Conservation (phyloP, 2,797 vertebrate genomes). For the Oreonectes daqikongensis region DNA sequence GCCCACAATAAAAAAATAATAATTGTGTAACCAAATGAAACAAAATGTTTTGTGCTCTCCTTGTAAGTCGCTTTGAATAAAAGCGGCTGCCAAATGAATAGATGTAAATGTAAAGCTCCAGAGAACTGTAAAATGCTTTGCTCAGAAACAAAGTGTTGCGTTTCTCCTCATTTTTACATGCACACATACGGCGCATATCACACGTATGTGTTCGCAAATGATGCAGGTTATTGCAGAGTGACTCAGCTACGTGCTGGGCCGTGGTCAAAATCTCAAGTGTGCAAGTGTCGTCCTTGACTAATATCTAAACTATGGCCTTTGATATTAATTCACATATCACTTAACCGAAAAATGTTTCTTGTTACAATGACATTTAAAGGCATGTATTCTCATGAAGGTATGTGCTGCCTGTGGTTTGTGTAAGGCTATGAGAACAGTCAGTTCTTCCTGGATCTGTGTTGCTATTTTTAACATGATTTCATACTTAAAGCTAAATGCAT, state of each 20-base stretch:
- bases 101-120: too few species aligned
- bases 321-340: constrained; percentile 47
- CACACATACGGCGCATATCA: background rate
- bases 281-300: constrained; percentile 29
- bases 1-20: too few species aligned
- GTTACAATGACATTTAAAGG: constrained; percentile 51
- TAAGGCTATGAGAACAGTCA: constrained; percentile 8
- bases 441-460: background rate
- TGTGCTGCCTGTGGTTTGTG: constrained; percentile 9
- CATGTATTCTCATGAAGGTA: constrained; percentile 35
- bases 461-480: background rate
- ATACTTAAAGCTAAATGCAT: background rate
- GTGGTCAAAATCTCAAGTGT: constrained; percentile 12
- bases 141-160: background rate
- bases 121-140: background rate
- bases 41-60: too few species aligned
- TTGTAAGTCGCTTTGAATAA: too few species aligned
- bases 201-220: constrained; percentile 3
- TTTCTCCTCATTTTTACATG: background rate
- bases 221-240: constrained; percentile 41
- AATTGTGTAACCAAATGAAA: too few species aligned
- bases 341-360: too few species aligned
- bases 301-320: constrained; percentile 38
- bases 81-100: too few species aligned
- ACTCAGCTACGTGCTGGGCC: constrained; percentile 25